Conservation (phyloP, 2,113 vertebrate species). For the Oreochromis aureus region DNA sequence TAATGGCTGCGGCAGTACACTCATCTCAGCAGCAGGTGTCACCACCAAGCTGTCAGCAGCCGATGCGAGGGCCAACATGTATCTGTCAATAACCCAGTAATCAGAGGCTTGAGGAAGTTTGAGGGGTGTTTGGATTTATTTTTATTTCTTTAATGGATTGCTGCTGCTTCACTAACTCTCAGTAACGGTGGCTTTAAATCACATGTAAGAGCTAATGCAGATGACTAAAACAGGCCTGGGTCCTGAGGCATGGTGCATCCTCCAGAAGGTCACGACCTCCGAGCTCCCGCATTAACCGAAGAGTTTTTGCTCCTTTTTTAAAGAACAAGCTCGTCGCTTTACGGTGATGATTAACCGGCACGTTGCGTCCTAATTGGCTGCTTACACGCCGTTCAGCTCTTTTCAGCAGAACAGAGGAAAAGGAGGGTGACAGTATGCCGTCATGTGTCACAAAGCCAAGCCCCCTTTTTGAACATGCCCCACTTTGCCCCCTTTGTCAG, state of each 20-base stretch:
- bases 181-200: neutral
- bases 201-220: neutral
- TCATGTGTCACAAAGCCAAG: constrained; percentile 22
- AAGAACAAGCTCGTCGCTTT: neutral
- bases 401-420: neutral
- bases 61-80: neutral
- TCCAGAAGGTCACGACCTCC: constrained; percentile 25
- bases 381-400: neutral
- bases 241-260: neutral
- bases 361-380: neutral
- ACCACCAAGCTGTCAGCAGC: neutral
- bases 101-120: neutral
- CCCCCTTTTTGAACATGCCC: constrained; percentile 15
- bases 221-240: neutral
- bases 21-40: constrained; percentile 42
- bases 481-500: constrained; percentile 62
- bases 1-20: neutral
- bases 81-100: neutral
- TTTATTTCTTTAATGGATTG: neutral
- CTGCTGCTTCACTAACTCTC: neutral
- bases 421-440: constrained; percentile 1
- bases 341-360: neutral
- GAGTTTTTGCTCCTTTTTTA: neutral
- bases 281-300: neutral
- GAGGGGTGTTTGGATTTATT: neutral